These are phyloP conservation scores for Cardiocondyla obscurior DNA, from an alignment of 1,140 invertebrate genomes.

Conservation along the genomic window DNA sequence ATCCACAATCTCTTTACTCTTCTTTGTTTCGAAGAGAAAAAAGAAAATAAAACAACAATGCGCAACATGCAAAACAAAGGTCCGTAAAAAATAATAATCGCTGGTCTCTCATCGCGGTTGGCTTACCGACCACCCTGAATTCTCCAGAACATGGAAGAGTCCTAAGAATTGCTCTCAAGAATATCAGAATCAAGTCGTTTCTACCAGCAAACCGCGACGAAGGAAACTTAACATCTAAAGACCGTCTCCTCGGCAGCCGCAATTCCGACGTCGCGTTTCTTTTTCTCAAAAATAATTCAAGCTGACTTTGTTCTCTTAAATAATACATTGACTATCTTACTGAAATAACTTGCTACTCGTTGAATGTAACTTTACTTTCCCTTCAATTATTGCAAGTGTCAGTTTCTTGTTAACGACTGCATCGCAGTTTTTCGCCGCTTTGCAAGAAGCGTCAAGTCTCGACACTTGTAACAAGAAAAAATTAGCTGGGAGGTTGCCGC, in stretches of 20 bases:
- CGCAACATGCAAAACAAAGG: constrained; percentile 82
- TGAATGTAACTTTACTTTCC: not conserved
- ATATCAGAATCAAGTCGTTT: not conserved
- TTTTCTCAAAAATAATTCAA: not conserved
- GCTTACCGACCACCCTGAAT: constrained; percentile 24
- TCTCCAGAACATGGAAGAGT: constrained; percentile 1
- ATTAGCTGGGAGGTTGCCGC: not conserved
- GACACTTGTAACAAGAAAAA: not conserved
- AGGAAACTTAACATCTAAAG: constrained; percentile 64
- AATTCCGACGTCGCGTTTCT: constrained; percentile 1
- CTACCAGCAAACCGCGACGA: constrained; percentile 24
- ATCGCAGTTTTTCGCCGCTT: not conserved
- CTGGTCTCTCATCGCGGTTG: constrained; percentile 46
- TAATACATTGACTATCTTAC: not conserved
- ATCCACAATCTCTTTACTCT: constrained; percentile 69
- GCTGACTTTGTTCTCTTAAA: not conserved
- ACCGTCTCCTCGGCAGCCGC: constrained; percentile 68
- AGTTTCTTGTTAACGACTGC: not conserved
- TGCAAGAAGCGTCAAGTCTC: not conserved
- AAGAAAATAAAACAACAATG: constrained; percentile 82
- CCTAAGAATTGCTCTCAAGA: not conserved
- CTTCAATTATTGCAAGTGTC: not conserved
- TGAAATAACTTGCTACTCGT: not conserved
- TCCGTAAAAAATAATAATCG: constrained; percentile 75
- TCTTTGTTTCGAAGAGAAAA: constrained; percentile 70